These are phyloP conservation scores for Trinectes maculatus DNA, from an alignment of 2,113 vertebrate species.

Conservation along the genomic window DNA sequence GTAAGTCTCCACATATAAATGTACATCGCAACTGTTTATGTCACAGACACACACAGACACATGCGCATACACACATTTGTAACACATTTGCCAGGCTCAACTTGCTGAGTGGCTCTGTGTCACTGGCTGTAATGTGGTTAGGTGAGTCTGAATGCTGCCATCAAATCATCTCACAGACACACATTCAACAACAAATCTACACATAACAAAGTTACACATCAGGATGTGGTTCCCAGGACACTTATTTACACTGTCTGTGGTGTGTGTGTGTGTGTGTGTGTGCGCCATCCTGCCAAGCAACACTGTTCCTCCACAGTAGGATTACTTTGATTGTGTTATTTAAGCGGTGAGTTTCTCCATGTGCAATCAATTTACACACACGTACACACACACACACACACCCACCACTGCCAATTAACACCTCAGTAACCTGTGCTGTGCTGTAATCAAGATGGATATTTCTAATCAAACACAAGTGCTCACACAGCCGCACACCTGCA, in stretches of 20 bases:
- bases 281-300: constrained; percentile 29
- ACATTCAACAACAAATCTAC: constrained; percentile 7
- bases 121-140: background rate
- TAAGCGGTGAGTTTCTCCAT: constrained; percentile 44
- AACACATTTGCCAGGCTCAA: constrained; percentile 27
- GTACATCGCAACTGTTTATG: constrained; percentile 53
- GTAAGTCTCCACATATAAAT: constrained; percentile 71
- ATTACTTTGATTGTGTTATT: constrained; percentile 61
- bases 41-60: constrained; percentile 47
- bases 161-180: background rate
- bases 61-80: constrained; percentile 3
- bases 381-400: constrained; percentile 28
- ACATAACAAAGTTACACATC: constrained; percentile 17
- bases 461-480: constrained; percentile 68
- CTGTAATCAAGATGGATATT: constrained; percentile 61
- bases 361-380: constrained; percentile 43
- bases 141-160: background rate
- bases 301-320: constrained; percentile 59
- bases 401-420: constrained; percentile 63
- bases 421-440: constrained; percentile 57
- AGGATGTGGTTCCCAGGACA: constrained; percentile 5
- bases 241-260: constrained; percentile 13
- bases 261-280: background rate
- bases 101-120: background rate
- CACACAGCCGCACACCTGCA: constrained; percentile 59